phyloP scores from a whole-genome alignment of 2,113 vertebrate species.

The Accipiter virgatus region DNA sequence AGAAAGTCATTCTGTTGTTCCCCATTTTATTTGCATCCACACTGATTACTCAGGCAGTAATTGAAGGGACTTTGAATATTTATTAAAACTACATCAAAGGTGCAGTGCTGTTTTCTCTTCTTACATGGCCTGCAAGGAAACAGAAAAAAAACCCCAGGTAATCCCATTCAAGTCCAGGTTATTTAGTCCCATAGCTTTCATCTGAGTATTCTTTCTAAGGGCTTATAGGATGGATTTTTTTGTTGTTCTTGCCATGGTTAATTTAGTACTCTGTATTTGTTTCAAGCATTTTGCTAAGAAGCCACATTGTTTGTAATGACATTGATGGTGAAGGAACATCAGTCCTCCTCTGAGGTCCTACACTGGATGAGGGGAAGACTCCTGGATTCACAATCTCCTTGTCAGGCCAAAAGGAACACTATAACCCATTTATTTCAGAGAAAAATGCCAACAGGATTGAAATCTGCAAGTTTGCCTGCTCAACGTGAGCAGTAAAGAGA shows the following conservation, averaged over 20 bases:
- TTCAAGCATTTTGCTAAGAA: constrained; percentile 19
- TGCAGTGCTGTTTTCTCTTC: not conserved
- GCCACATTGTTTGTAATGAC: not conserved
- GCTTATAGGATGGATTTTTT: not conserved
- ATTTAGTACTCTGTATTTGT: constrained; percentile 22
- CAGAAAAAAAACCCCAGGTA: not conserved
- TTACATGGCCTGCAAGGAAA: not conserved
- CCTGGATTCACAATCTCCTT: not conserved
- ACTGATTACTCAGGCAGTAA: constrained; percentile 37
- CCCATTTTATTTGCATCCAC: constrained; percentile 14
- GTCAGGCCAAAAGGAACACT: not conserved
- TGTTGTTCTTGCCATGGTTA: not conserved
- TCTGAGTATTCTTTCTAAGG: not conserved
- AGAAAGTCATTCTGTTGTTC: constrained; percentile 41
- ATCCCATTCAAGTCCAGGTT: not conserved
- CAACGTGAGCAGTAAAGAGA: not conserved
- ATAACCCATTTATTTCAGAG: not conserved
- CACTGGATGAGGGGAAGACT: not conserved
- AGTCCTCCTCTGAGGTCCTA: not conserved
- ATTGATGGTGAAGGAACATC: not conserved
- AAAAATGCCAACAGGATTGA: not conserved
- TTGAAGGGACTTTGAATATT: constrained; percentile 32
- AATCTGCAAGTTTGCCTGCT: not conserved
- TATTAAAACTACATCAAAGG: constrained; percentile 48
- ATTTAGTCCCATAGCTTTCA: not conserved